These are phyloP conservation scores for Poecile atricapillus DNA, from an alignment of 2,113 vertebrate genomes.

Conservation along the genomic window DNA sequence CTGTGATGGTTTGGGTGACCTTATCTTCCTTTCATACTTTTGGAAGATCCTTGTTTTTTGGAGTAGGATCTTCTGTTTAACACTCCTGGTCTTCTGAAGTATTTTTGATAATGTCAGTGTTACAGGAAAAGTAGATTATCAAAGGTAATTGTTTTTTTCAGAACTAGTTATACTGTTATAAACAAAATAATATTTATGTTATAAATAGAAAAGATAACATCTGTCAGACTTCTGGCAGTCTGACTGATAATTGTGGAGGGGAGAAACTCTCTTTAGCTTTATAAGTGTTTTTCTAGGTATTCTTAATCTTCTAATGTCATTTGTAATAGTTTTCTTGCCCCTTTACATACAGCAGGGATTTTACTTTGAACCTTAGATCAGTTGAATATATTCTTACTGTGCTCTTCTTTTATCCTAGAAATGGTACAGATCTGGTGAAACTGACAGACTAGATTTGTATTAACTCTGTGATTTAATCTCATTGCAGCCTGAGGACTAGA, in stretches of 20 bases:
- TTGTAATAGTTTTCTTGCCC: background rate
- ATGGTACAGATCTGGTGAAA: background rate
- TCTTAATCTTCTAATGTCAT: background rate
- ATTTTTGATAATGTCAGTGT: background rate
- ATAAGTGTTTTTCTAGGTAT: background rate
- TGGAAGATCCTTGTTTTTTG: background rate
- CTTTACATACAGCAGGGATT: background rate
- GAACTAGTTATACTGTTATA: background rate
- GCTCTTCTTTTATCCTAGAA: background rate
- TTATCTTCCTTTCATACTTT: background rate
- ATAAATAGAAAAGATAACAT: background rate
- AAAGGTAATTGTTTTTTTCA: background rate
- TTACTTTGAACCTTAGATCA: conserved; percentile 3
- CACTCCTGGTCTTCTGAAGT: background rate
- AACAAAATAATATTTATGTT: background rate
- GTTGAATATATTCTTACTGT: background rate
- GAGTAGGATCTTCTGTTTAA: background rate
- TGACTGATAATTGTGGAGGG: background rate
- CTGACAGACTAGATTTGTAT: background rate
- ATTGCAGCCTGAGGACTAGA: background rate
- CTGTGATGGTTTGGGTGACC: background rate
- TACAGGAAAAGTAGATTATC: background rate
- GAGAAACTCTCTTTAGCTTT: background rate
- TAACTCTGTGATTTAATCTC: background rate
- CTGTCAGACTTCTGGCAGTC: background rate